phyloP scores from a whole-genome alignment of 1,140 invertebrate species.

The Triops longicaudatus region DNA sequence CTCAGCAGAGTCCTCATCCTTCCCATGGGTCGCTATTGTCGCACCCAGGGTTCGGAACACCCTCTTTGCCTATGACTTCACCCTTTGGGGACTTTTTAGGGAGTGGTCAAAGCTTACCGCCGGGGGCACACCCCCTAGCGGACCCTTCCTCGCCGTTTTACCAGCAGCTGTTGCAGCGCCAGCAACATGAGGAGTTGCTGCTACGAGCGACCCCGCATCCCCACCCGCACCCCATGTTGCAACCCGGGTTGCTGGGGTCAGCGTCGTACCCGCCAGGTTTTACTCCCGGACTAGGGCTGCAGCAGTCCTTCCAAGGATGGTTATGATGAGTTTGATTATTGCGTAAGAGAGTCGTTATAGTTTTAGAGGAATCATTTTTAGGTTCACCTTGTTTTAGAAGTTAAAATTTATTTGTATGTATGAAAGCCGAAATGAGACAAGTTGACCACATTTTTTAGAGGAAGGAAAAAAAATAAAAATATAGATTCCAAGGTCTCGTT shows the following conservation, averaged over 20 bases:
- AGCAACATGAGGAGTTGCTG: constrained; percentile 46
- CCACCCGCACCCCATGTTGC: constrained; percentile 43
- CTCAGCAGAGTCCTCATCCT: constrained; percentile 36
- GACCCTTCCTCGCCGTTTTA: constrained; percentile 49
- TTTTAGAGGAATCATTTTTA: background rate
- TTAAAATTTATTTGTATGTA: background rate
- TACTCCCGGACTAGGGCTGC: constrained; percentile 47
- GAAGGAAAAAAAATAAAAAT: background rate
- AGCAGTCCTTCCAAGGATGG: constrained; percentile 37
- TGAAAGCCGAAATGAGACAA: background rate
- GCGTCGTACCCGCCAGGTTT: constrained; percentile 53
- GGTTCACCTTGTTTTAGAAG: constrained; percentile 3
- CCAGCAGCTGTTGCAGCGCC: constrained; percentile 54
- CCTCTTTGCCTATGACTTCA: constrained; percentile 31
- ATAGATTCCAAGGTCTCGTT: background rate
- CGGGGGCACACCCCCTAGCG: constrained; percentile 40
- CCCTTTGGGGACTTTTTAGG: constrained; percentile 32
- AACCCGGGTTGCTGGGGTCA: constrained; percentile 47
- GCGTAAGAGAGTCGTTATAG: background rate
- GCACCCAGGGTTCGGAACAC: constrained; percentile 31
- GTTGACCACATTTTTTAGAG: no score
- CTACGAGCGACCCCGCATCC: constrained; percentile 36
- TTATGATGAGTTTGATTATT: constrained; percentile 3
- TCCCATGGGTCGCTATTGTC: constrained; percentile 46
- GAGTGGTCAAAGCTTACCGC: constrained; percentile 37